phyloP scores from a whole-genome alignment of 2,113 vertebrate genomes.

The Pholis gunnellus region DNA sequence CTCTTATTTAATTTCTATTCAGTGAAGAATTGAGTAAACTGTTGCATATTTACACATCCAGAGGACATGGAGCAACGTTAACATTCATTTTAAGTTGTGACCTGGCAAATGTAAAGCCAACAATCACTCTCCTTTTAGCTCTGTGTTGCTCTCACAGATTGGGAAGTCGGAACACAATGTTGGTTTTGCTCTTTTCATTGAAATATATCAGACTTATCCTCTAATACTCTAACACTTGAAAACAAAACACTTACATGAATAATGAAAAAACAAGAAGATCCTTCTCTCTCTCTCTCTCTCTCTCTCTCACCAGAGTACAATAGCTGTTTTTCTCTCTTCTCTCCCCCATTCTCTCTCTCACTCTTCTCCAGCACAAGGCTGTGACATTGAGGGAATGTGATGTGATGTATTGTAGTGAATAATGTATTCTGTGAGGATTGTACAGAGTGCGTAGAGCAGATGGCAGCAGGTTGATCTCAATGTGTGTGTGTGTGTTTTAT shows the following conservation, averaged over 20 bases:
- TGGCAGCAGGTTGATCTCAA: constrained; percentile 81
- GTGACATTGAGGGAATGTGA: constrained; percentile 84
- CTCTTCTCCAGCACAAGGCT: constrained; percentile 72
- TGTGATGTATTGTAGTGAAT: constrained; percentile 84
- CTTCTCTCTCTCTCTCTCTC: too few species aligned
- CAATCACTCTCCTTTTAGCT: neutral
- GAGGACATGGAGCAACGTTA: neutral
- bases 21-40: neutral
- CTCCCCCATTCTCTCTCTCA: constrained; percentile 47
- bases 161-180: neutral
- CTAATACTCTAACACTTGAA: neutral
- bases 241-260: neutral
- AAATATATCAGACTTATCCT: neutral
- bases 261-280: neutral
- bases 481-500: constrained; percentile 69
- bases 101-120: too few species aligned
- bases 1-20: neutral
- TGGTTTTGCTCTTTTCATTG: neutral
- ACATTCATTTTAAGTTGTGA: neutral
- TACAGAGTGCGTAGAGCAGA: constrained; percentile 79
- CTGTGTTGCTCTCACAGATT: neutral
- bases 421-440: constrained; percentile 83
- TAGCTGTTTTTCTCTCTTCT: constrained; percentile 63
- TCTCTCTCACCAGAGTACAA: constrained; percentile 53
- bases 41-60: neutral